Conservation (phyloP, 2,113 vertebrate species). For the Lipophrys pholis region DNA sequence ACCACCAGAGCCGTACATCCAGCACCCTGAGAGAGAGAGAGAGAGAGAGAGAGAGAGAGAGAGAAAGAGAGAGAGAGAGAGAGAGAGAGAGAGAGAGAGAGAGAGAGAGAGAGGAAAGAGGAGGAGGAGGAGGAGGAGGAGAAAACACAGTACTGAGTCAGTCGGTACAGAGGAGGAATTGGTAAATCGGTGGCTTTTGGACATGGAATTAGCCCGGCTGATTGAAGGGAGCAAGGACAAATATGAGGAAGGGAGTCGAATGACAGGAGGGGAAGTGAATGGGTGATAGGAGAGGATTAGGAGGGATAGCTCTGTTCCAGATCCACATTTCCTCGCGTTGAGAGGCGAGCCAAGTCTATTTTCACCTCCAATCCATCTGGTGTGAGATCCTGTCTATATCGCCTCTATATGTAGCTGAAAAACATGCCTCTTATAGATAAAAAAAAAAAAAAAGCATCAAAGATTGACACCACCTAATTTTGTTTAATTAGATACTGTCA, state of each 20-base stretch:
- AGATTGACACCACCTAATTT: constrained; percentile 70
- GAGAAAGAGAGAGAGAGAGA: too few relatives aligned
- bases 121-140: constrained; percentile 17
- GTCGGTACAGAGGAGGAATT: constrained; percentile 48
- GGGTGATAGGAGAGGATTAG: constrained; percentile 66
- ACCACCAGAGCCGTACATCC: constrained; percentile 97
- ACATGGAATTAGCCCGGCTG: constrained; percentile 55
- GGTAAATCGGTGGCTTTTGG: constrained; percentile 58
- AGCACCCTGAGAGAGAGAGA: constrained; percentile 85
- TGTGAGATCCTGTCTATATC: constrained; percentile 62
- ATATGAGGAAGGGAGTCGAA: constrained; percentile 43
- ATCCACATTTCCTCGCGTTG: constrained; percentile 67
- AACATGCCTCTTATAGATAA: constrained; percentile 25
- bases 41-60: not conserved
- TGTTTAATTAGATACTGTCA: constrained; percentile 70
- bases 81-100: constrained; percentile 13
- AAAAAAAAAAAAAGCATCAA: constrained; percentile 26
- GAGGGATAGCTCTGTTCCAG: constrained; percentile 61
- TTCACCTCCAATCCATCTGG: constrained; percentile 77
- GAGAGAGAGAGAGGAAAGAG: constrained; percentile 11
- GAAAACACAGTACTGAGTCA: constrained; percentile 56
- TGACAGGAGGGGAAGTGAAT: constrained; percentile 64
- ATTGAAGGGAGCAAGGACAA: constrained; percentile 63
- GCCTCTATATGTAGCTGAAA: constrained; percentile 55
- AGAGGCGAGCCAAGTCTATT: constrained; percentile 77